Evolutionary conservation across 2,113 vertebrate genomes (phyloP), one percentile per base, ranked within the genome.

Genomic region (Ciconia boyciana): DNA sequence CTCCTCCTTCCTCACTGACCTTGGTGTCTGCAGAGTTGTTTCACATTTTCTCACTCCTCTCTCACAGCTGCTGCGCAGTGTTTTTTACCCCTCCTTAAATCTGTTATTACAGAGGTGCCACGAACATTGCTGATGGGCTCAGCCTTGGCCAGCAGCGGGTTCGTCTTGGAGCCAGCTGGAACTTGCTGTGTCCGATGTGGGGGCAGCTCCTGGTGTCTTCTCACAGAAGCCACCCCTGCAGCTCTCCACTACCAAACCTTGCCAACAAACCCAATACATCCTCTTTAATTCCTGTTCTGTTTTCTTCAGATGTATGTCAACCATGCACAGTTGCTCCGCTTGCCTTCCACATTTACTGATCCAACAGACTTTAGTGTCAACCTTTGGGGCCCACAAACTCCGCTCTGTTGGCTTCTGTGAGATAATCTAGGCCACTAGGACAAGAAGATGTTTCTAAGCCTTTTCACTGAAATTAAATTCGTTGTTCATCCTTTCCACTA

Each of bases 401-500:
- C 26, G 41, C 51, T 51, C 51, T 34, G 16, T 28, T 31, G 16
- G 60, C 29, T 65, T 87, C 28, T 46, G 34, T 52, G 70, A 92
- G 8, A 52, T 9, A 80, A 39, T n/a, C 12, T 16, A 86, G 3
- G 2, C 43, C 83, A 83, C 41, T 17, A 55, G 36, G 46, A 57
- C 22, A 29, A 91, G 87, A 94, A n/a, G 43, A 62, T 1, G 24
- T 77, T 88, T 90, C 85, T 80, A 93, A 44, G 66, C 14, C 62
- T 77, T 69, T 93, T 83, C 49, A 69, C 46, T 69, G 28, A 32
- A 91, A 89, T 66, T 31, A 39, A 86, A 95, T 82, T 83, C 14
- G 86, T 95, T 89, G 94, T 91, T 93, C 31, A 93, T 89, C 51
- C 29, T 91, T 84, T 71, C 85, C 65, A 64, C 65, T 76, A 71